Base-by-base conservation (phyloP, 2,888 invertebrate species). In the Acrobasis consociella region DNA sequence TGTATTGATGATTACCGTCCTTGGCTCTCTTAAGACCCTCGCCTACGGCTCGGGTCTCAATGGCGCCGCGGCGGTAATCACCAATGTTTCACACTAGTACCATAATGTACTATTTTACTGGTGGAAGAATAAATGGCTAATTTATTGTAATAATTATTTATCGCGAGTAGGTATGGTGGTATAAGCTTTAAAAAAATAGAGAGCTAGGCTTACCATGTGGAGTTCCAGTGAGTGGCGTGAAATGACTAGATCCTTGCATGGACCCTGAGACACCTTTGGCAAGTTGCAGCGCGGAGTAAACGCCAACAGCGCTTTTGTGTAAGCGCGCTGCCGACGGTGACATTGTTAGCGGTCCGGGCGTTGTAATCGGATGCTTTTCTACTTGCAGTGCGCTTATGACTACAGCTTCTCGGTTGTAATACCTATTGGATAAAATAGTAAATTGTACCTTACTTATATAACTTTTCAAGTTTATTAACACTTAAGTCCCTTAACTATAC, bases 341-440 rank as follows among this genome's bases (percentile, higher is more conserved):
- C 78, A 96, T 95, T 16, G 95, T 94, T 70, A 94, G 95, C 1
- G 97, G 97, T 53, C 97, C 97, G n/a, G 97, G 97, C 65, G 97
- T 97, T 51, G 96, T 96, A 68, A 97, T 95, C 60, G 97, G 97
- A 91, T 97, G 96, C 87, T 97, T 98, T 87, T 98, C 98, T 72
- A 98, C 97, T 93, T 98, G 97, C 66, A 98, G 94, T 62, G 98
- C 97, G 85, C 97, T 97, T 89, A 98, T 97, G 65, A 98, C 98
- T 72, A 98, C 96, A 65, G 97, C 97, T 87, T 97, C 97, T 71
- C 98, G 95, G 86, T 97, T 97, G 93, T 98, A 97, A 90, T 98
- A 98, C 91, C 98, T 98, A 64, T 13, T 39, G 87, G 2, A 11
- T 10, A 5, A 11, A 37, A 38, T 13, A 38, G n/a, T 37, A n/a